phyloP scores from a whole-genome alignment of 2,113 vertebrate species.

The Crypturellus undulatus region DNA sequence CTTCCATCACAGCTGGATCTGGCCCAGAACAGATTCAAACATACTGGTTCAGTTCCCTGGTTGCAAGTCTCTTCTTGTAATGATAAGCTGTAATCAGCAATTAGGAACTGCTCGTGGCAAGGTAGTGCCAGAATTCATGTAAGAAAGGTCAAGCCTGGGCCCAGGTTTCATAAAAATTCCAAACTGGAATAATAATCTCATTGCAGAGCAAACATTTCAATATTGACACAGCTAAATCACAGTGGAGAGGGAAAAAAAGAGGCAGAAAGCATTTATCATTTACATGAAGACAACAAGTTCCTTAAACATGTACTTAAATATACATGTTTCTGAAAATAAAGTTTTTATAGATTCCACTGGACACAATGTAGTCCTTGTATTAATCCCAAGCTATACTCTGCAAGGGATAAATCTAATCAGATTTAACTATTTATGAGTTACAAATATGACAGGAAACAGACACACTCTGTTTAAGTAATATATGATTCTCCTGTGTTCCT shows the following conservation, averaged over 20 bases:
- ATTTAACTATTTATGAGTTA: conserved; percentile 28
- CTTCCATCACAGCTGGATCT: conserved; percentile 47
- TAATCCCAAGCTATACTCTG: conserved; percentile 4
- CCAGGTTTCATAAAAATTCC: conserved; percentile 51
- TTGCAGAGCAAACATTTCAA: conserved; percentile 57
- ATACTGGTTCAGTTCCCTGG: conserved; percentile 45
- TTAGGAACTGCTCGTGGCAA: conserved; percentile 20
- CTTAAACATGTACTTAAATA: background rate
- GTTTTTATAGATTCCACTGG: background rate
- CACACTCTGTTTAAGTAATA: background rate
- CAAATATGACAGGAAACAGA: conserved; percentile 31
- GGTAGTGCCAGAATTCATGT: conserved; percentile 28
- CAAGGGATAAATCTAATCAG: background rate
- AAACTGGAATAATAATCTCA: conserved; percentile 51
- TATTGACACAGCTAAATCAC: conserved; percentile 51
- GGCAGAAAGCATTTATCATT: conserved; percentile 52
- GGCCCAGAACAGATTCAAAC: conserved; percentile 58
- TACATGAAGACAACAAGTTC: conserved; percentile 22
- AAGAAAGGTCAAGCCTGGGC: conserved; percentile 14
- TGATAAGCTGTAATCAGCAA: conserved; percentile 41
- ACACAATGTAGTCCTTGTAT: background rate
- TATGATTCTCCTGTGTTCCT: background rate
- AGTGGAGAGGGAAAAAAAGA: background rate
- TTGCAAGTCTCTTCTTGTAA: conserved; percentile 60
- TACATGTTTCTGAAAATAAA: conserved; percentile 23